These are phyloP conservation scores for Scophthalmus maximus DNA, from an alignment of 2,113 vertebrate genomes.

Conservation along the genomic window DNA sequence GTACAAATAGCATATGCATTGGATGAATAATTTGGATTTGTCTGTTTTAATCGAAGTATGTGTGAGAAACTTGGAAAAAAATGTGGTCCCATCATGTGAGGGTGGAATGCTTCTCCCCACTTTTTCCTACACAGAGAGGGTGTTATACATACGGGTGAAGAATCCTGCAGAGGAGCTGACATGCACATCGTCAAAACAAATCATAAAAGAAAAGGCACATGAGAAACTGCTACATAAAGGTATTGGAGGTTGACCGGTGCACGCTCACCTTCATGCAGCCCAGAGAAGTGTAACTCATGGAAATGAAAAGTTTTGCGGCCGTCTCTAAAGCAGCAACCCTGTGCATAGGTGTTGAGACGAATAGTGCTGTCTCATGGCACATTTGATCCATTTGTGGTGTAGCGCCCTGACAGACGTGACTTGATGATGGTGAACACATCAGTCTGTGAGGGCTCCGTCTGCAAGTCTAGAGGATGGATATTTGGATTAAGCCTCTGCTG, in stretches of 20 bases:
- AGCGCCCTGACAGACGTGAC: neutral
- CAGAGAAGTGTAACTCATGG: neutral
- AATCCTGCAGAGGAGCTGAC: too few species aligned
- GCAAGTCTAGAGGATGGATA: neutral
- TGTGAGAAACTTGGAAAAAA: neutral
- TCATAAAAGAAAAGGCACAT: too few species aligned
- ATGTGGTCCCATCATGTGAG: neutral
- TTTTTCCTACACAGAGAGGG: neutral
- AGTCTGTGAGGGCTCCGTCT: neutral
- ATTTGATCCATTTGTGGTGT: neutral
- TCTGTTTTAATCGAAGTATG: neutral
- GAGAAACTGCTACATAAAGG: too few species aligned
- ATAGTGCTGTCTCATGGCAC: neutral
- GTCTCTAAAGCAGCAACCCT: too few species aligned
- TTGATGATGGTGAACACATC: neutral
- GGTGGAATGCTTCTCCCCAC: neutral
- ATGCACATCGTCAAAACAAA: too few species aligned
- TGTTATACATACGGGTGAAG: neutral
- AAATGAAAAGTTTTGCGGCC: too few species aligned
- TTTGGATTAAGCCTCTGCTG: neutral
- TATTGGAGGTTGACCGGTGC: neutral
- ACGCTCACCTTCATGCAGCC: neutral
- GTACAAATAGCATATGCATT: neutral
- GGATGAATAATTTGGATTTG: slow-evolving; percentile 4
- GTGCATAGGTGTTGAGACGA: too few species aligned